Evolutionary conservation across 2,888 invertebrate species (phyloP), one percentile per base, ranked within the genome.

Genomic region (Lithosia quadra): DNA sequence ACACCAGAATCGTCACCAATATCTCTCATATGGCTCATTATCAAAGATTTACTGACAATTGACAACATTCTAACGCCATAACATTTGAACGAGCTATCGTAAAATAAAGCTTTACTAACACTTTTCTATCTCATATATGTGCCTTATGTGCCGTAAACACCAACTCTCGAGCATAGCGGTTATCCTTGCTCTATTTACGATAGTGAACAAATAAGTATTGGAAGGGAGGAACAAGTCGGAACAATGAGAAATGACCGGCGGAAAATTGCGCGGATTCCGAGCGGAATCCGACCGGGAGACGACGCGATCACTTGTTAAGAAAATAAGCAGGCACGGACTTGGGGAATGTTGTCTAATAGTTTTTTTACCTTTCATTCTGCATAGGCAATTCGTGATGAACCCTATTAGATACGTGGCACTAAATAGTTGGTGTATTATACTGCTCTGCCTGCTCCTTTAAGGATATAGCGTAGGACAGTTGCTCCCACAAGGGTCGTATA

Each of bases 161-260:
- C 83, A 87, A 84, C 84, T 84, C 84, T 83, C 72, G 65, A 74
- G 76, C 65, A 80, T 79, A 75, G 76, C 77, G 77, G 81, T 84
- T 85, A 84, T 84, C 83, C 73, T 69, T 72, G 80, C 80, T 80
- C 83, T 91, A 90, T 90, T 90, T 90, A 90, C 88, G 88, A 83
- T 81, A 79, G 69, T 73, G 81, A 82, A 86, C 90, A 90, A 90
- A 91, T 88, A 91, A 86, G 87, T 90, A 87, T 87, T 76, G 85
- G 85, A 83, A 73, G 79, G 77, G 76, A 77, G 81, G 84, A 76
- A 76, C 77, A 81, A 85, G 84, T 82, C 79, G 86, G 83, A 93
- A 94, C 94, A 92, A 94, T 94, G 94, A 95, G 91, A 94, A 94
- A 95, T 94, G 94, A 94, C 94, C 94, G 92, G 84, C 89, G 91